A percentile compares a stretch with the other conserved stretches of the same genome.
Conservation (phyloP, 1,140 invertebrate genomes). For the Penaeus japonicus region DNA sequence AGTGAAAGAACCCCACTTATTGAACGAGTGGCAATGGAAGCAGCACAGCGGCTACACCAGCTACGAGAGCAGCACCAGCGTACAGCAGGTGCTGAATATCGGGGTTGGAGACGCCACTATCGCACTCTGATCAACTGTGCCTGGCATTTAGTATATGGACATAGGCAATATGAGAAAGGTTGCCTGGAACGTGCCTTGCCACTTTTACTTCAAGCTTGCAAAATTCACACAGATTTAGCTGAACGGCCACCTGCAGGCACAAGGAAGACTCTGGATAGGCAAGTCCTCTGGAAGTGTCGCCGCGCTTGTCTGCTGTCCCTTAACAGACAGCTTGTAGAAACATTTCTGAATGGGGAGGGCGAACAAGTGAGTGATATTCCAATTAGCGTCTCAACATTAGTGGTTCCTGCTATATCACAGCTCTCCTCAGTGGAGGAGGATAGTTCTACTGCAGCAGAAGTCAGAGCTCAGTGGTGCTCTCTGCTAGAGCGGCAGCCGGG, state of each 20-base stretch:
- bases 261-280: constrained; percentile 29
- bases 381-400: constrained; percentile 7
- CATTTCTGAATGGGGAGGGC: constrained; percentile 33
- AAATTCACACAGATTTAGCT: constrained; percentile 30
- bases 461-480: constrained; percentile 22
- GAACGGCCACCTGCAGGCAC: constrained; percentile 33
- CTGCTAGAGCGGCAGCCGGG: constrained; percentile 13
- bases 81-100: constrained; percentile 17
- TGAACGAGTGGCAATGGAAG: constrained; percentile 19
- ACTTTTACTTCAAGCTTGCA: constrained; percentile 30
- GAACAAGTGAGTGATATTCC: constrained; percentile 36
- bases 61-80: constrained; percentile 28
- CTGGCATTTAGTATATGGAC: constrained; percentile 39
- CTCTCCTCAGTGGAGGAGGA: constrained; percentile 22
- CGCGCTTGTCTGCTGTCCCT: constrained; percentile 30
- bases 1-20: constrained; percentile 18
- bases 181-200: constrained; percentile 35
- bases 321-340: constrained; percentile 16
- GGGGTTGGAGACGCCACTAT: constrained; percentile 35
- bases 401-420: constrained; percentile 31
- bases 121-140: constrained; percentile 33
- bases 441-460: constrained; percentile 13
- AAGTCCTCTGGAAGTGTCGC: constrained; percentile 30
- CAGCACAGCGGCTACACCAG: constrained; percentile 32
- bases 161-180: constrained; percentile 27